Base-by-base conservation (phyloP, 2,797 vertebrate species). In the Bufotes viridis region DNA sequence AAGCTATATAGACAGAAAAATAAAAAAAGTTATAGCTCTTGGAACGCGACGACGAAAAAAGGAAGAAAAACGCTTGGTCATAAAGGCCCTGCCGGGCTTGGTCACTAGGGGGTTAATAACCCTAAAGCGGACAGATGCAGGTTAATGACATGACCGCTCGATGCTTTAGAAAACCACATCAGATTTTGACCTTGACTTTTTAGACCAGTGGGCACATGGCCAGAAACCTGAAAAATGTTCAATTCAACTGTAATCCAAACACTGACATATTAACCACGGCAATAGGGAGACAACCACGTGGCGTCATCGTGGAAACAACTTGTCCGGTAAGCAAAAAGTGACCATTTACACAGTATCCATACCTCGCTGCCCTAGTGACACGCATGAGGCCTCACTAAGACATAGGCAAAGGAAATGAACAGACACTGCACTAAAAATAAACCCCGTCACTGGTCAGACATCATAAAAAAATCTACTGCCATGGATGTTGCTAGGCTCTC, bases 141-240 rank as follows among this genome's bases (percentile, higher is more conserved):
- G 81, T 51, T 6, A 58, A 70, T n/a, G 75, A 70, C n/a, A n/a
- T 69, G 17, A 15, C 74, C 4, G 22, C 1, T 65, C 72, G 26
- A 53, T 42, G 79, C 65, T 84, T 78, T 84, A 20, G 53, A 49
- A 70, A 80, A 85, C 34, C 5, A 88, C 17, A 85, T 81, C 14
- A 85, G 87, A 88, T 82, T 88, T 88, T 88, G 87, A 15, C 26
- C 87, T 18, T 26, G 61, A 2, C 67, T 88, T 81, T 85, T 24
- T 20, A 20, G 20, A 81, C 26, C 24, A 15, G 15, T 10, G 10
- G 76, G 65, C 55, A 42, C 9, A 61, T 58, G 22, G 58, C 78
- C 87, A 81, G 84, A 84, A 29, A 72, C 49, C 78, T 74, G 70
- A 83, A 34, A 74, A 42, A 42, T 81, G 78, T 70, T 61, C 75